Base-by-base conservation (phyloP, 2,113 vertebrate species). In the Ancistrus triradiatus region DNA sequence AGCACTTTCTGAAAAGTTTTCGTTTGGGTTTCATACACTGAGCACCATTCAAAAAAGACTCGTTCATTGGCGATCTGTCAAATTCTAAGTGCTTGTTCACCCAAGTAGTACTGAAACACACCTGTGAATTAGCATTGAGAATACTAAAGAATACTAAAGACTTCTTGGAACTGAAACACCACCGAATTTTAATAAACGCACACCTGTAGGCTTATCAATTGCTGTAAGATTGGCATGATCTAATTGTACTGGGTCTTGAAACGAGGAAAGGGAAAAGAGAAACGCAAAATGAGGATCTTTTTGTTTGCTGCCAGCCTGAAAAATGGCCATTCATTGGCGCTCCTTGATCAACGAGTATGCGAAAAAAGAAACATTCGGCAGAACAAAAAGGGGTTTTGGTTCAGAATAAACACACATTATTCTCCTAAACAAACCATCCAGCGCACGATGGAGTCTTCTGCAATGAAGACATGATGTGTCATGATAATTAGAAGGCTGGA, bases 391-490 rank as follows among this genome's bases (percentile, higher is more conserved):
- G 35, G 64, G 35, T 66, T 66, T 43, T 6, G 64, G 64, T 66
- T 66, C 18, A 40, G 55, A 66, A 66, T 66, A 66, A 66, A 66
- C 64, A 66, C 11, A 24, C 64, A 66, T 66, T 66, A 66, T 66
- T 58, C 64, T 50, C 44, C 63, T 33, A 58, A 66, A 66, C 63
- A 58, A 66, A 66, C 52, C 52, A 13, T 55, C 50, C 62, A 28
- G 50, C 51, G 27, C 19, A 40, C 63, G 15, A 40, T 48, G 25
- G 53, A 66, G 52, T 66, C 55, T 59, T 58, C 53, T n/a, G 64
- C 64, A 50, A 66, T 66, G 64, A 66, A 66, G 53, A 66, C 64
- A 66, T 59, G 53, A 66, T 66, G 53, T 59, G 64, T 66, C 64
- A 66, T 66, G 64, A 66, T 66, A 66, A 66, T 66, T 66, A 66